phyloP scores from a whole-genome alignment of 2,888 invertebrate species.

The Rosalia funebris region DNA sequence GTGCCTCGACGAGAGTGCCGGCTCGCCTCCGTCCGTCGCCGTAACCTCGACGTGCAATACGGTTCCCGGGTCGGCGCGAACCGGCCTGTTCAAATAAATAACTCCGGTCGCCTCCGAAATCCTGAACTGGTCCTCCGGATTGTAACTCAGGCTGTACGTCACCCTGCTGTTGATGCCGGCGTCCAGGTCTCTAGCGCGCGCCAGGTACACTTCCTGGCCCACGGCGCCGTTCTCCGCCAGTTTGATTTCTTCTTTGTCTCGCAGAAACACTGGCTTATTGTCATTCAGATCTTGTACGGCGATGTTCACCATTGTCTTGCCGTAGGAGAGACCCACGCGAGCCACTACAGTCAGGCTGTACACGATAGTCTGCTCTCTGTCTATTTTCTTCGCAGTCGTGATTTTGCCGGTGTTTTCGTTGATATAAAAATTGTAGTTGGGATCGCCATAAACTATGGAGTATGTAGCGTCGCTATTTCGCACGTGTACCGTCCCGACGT shows the following conservation, averaged over 20 bases:
- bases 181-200: conserved; percentile 88
- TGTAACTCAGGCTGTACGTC: conserved; percentile 82
- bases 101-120: conserved; percentile 90
- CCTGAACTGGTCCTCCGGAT: conserved; percentile 83
- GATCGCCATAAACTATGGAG: conserved; percentile 84
- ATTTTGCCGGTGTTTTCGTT: conserved; percentile 83
- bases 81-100: conserved; percentile 84
- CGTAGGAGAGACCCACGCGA: conserved; percentile 78
- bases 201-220: conserved; percentile 91
- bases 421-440: conserved; percentile 80
- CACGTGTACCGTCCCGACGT: conserved; percentile 81
- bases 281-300: conserved; percentile 90
- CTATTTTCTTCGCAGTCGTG: conserved; percentile 80
- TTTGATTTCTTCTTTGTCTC: conserved; percentile 81
- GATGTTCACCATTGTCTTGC: conserved; percentile 82
- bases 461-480: conserved; percentile 68
- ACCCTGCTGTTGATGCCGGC: conserved; percentile 89
- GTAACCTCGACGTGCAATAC: conserved; percentile 80
- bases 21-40: conserved; percentile 85
- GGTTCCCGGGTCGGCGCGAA: conserved; percentile 79
- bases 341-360: conserved; percentile 87
- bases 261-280: conserved; percentile 85
- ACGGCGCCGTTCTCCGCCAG: conserved; percentile 91
- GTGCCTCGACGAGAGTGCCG: conserved; percentile 79
- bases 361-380: conserved; percentile 81